These are phyloP conservation scores for Drosophila quadrilineata DNA, from an alignment of 1,140 invertebrate genomes.

Conservation along the genomic window DNA sequence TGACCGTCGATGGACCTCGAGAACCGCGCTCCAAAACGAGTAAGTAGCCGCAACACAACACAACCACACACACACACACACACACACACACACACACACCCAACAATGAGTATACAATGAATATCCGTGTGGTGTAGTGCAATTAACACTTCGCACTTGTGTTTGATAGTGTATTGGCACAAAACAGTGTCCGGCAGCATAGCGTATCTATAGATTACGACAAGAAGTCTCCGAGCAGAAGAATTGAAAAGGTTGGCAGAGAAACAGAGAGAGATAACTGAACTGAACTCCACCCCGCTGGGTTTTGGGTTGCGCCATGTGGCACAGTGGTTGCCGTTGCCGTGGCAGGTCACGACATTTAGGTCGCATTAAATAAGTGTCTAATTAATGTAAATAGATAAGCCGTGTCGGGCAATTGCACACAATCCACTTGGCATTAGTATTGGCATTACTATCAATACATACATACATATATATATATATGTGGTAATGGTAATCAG, in stretches of 20 bases:
- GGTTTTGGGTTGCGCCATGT: conserved; percentile 59
- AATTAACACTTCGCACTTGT: conserved; percentile 50
- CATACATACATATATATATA: too few relatives aligned
- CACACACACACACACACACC: too few relatives aligned
- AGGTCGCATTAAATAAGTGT: conserved; percentile 54
- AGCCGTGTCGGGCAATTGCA: conserved; percentile 59
- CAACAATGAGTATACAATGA: too few relatives aligned
- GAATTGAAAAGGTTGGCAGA: too few relatives aligned
- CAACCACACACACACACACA: too few relatives aligned
- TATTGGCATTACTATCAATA: too few relatives aligned
- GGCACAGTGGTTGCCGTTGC: too few relatives aligned
- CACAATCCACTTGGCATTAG: conserved; percentile 44
- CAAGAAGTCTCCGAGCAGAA: neutral
- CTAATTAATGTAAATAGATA: conserved; percentile 58
- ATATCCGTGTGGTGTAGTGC: conserved; percentile 33
- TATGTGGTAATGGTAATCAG: too few relatives aligned
- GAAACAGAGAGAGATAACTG: neutral
- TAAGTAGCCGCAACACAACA: conserved; percentile 85
- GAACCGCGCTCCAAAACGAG: conserved; percentile 98
- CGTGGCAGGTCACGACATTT: conserved; percentile 5
- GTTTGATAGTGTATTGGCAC: too few relatives aligned
- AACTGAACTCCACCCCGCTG: conserved; percentile 16
- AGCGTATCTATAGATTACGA: neutral
- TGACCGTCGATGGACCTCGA: conserved; percentile 98
- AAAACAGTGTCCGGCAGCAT: too few relatives aligned